These are phyloP conservation scores for Neuroscelio doddi DNA, from an alignment of 2,888 invertebrate genomes.

Conservation along the genomic window DNA sequence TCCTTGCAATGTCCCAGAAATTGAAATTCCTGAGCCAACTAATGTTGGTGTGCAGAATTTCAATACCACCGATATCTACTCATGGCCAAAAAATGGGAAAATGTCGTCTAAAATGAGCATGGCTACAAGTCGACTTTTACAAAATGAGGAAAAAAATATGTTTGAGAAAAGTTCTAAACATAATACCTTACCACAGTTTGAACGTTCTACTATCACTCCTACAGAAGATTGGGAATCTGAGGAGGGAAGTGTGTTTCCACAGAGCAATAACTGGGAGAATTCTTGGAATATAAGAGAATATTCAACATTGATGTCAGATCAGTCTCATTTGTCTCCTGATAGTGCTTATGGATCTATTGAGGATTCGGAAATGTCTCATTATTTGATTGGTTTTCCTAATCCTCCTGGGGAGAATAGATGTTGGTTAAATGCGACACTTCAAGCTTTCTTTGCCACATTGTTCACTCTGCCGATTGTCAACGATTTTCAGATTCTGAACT, in stretches of 20 bases:
- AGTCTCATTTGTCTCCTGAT: conserved; percentile 38
- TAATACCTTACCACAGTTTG: too few species aligned
- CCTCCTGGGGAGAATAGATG: conserved; percentile 65
- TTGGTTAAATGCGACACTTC: conserved; percentile 64
- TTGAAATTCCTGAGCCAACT: too few species aligned
- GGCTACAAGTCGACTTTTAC: too few species aligned
- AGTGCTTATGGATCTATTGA: conserved; percentile 43
- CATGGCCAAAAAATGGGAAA: too few species aligned
- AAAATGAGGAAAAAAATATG: too few species aligned
- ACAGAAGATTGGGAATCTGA: not conserved
- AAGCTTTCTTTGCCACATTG: conserved; percentile 60
- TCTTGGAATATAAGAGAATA: too few species aligned
- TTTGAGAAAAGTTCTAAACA: too few species aligned
- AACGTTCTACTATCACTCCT: not conserved
- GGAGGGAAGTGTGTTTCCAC: not conserved
- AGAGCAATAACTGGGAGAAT: not conserved
- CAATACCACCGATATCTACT: too few species aligned
- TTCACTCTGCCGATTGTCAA: conserved; percentile 52
- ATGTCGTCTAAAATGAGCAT: too few species aligned
- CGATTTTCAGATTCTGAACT: conserved; percentile 42
- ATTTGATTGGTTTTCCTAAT: conserved; percentile 62
- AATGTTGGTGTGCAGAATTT: too few species aligned
- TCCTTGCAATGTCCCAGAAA: too few species aligned
- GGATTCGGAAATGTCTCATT: conserved; percentile 51
- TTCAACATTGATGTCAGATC: too few species aligned